phyloP scores from a whole-genome alignment of 1,140 invertebrate genomes.

The Drosophila tropicalis region DNA sequence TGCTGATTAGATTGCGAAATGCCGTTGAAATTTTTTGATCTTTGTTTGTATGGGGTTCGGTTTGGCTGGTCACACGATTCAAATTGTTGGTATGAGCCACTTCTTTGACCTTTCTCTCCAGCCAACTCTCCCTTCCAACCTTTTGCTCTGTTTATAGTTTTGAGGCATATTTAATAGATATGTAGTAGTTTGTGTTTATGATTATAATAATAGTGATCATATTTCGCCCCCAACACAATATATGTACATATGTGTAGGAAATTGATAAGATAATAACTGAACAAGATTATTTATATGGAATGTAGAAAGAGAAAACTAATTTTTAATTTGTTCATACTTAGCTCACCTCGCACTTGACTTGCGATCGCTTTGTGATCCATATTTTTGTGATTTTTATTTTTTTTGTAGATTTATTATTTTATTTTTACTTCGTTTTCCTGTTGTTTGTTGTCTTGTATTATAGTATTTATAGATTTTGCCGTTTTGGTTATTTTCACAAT shows the following conservation, averaged over 20 bases:
- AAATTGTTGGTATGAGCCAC: neutral
- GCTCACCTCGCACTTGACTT: slow-evolving; percentile 83
- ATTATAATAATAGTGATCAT: too few species aligned
- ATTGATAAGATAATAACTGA: too few species aligned
- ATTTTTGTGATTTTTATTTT: slow-evolving; percentile 38
- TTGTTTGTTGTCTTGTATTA: slow-evolving; percentile 26
- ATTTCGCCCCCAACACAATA: neutral
- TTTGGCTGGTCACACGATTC: too few species aligned
- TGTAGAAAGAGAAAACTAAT: too few species aligned
- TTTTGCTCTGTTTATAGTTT: too few species aligned
- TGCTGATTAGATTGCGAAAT: slow-evolving; percentile 67
- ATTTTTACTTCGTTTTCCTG: neutral
- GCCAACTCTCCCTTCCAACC: too few species aligned
- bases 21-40: slow-evolving; percentile 43
- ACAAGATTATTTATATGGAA: too few species aligned
- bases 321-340: slow-evolving; percentile 62
- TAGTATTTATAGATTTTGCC: slow-evolving; percentile 51
- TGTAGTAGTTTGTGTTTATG: too few species aligned
- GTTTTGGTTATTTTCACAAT: slow-evolving; percentile 31
- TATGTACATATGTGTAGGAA: too few species aligned
- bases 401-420: slow-evolving; percentile 30
- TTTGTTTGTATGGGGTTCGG: slow-evolving; percentile 9
- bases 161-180: too few species aligned
- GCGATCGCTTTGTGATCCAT: slow-evolving; percentile 82
- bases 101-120: too few species aligned